phyloP scores from a whole-genome alignment of 2,113 vertebrate genomes.

The Isurus oxyrinchus region DNA sequence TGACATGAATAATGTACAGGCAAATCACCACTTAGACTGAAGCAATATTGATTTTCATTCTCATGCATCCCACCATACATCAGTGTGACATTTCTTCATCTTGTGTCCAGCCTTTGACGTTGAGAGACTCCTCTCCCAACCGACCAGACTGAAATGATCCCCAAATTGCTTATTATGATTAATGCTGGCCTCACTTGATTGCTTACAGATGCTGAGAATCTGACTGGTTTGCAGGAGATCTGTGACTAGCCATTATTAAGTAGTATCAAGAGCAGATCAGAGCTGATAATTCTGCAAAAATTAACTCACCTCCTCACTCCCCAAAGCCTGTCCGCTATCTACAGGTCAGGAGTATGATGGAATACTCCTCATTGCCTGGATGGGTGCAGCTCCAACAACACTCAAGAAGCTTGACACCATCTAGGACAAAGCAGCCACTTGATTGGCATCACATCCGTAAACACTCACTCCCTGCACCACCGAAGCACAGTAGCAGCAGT shows the following conservation, averaged over 20 bases:
- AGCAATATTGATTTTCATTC: background rate
- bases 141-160: background rate
- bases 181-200: background rate
- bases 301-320: too few relatives aligned
- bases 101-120: background rate
- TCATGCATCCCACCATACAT: background rate
- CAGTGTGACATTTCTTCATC: background rate
- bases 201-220: background rate
- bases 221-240: background rate
- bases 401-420: too few relatives aligned
- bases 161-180: background rate
- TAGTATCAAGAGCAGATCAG: too few relatives aligned
- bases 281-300: too few relatives aligned
- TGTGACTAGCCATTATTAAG: background rate
- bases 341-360: too few relatives aligned
- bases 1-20: background rate
- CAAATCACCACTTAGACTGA: background rate
- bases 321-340: too few relatives aligned
- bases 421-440: too few relatives aligned
- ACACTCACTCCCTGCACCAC: too few relatives aligned
- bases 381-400: too few relatives aligned
- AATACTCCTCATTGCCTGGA: too few relatives aligned
- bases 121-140: background rate
- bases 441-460: too few relatives aligned
- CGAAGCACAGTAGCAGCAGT: too few relatives aligned